phyloP scores from a whole-genome alignment of 2,797 vertebrate species.

The Mareca penelope region DNA sequence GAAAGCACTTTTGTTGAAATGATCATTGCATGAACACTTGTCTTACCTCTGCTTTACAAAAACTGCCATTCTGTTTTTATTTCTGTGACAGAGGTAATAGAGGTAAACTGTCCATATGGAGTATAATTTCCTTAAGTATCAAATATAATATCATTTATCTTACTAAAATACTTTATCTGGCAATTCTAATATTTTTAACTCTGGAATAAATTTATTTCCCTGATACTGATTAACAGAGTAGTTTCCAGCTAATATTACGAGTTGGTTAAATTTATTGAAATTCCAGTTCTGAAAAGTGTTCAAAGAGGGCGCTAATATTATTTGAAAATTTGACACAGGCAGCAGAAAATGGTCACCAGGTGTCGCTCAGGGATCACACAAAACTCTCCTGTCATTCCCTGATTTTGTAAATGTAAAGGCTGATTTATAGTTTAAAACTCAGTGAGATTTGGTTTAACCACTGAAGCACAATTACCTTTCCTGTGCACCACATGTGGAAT shows the following conservation, averaged over 20 bases:
- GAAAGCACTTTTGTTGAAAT: neutral
- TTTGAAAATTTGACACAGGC: accelerated
- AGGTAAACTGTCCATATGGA: neutral
- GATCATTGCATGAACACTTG: neutral
- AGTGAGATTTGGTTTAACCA: accelerated
- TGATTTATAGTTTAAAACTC: accelerated
- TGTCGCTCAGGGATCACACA: constrained; percentile 47
- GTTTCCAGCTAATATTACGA: neutral
- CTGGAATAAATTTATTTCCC: neutral
- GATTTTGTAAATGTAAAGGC: neutral
- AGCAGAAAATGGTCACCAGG: constrained; percentile 26
- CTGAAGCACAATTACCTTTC: neutral
- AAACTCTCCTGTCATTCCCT: neutral
- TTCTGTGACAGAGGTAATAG: neutral
- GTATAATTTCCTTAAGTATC: neutral
- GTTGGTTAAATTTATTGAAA: neutral
- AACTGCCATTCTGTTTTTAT: neutral
- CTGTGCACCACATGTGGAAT: neutral
- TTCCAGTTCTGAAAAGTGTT: neutral
- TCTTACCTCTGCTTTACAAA: accelerated
- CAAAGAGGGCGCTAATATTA: neutral
- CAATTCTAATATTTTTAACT: neutral
- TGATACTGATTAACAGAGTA: neutral
- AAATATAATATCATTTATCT: accelerated
- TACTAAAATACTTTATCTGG: neutral